phyloP scores from a whole-genome alignment of 1,140 invertebrate genomes.

The Plectus sambesii region DNA sequence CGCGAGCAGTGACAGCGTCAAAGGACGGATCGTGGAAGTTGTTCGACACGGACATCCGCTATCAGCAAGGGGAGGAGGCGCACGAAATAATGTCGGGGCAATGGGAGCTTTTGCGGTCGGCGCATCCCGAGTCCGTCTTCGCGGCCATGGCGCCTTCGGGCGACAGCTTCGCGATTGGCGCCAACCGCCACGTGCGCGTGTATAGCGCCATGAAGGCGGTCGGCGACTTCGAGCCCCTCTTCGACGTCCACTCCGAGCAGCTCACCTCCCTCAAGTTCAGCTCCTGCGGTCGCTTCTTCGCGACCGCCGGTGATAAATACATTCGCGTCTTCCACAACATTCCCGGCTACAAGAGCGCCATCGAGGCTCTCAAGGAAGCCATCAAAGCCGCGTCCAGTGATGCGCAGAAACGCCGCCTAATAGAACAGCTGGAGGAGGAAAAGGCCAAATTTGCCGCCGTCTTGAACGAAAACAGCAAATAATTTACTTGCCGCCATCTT shows the following conservation, averaged over 20 bases:
- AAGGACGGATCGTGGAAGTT: slow-evolving; percentile 76
- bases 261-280: slow-evolving; percentile 63
- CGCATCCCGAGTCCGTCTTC: slow-evolving; percentile 7
- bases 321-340: slow-evolving; percentile 70
- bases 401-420: slow-evolving; percentile 61
- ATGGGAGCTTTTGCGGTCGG: slow-evolving; percentile 14
- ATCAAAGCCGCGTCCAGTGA: slow-evolving; percentile 52
- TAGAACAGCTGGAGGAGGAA: slow-evolving; percentile 59
- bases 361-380: slow-evolving; percentile 57
- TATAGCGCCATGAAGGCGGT: slow-evolving; percentile 10
- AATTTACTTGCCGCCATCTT: no score
- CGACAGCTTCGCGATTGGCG: slow-evolving; percentile 15
- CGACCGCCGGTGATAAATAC: slow-evolving; percentile 62
- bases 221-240: slow-evolving; percentile 8
- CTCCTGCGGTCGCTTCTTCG: slow-evolving; percentile 60
- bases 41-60: slow-evolving; percentile 60
- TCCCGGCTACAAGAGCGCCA: slow-evolving; percentile 60
- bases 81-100: slow-evolving; percentile 7
- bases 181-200: slow-evolving; percentile 10
- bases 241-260: slow-evolving; percentile 53
- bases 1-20: slow-evolving; percentile 65
- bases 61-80: slow-evolving; percentile 20
- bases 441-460: no score
- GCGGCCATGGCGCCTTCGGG: slow-evolving; percentile 19
- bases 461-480: no score